These are phyloP conservation scores for Seriola rivoliana DNA, from an alignment of 2,113 vertebrate species.

Conservation along the genomic window DNA sequence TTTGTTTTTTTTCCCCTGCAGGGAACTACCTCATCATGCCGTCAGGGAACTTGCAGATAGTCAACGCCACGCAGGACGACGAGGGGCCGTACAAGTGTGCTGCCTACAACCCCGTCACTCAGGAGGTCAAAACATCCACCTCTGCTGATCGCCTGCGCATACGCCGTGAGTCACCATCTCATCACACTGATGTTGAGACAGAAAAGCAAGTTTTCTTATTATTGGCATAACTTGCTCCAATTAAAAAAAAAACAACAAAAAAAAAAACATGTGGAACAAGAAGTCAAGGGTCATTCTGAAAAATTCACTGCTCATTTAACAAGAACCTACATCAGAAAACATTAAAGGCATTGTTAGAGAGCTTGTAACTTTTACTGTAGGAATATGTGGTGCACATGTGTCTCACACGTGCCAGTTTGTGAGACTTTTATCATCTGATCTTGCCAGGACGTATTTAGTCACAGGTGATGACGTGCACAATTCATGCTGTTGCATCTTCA, in stretches of 20 bases:
- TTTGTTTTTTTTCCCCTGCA: conserved; percentile 62
- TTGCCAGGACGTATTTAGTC: conserved; percentile 25
- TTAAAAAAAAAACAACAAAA: not conserved
- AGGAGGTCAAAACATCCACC: conserved; percentile 95
- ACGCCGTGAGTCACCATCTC: conserved; percentile 88
- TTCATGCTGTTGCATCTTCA: conserved; percentile 14
- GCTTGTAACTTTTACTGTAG: not conserved
- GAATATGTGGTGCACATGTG: conserved; percentile 38
- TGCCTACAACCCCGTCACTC: conserved; percentile 96
- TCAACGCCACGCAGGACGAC: conserved; percentile 95
- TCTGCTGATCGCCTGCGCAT: conserved; percentile 94
- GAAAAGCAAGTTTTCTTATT: not conserved
- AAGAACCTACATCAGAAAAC: not conserved
- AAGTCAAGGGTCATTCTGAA: not conserved
- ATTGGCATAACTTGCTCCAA: not conserved
- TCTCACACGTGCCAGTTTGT: not conserved
- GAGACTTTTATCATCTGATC: conserved; percentile 16
- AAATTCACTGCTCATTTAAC: not conserved
- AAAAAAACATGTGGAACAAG: not conserved
- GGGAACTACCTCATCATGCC: conserved; percentile 99
- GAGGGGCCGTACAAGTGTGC: conserved; percentile 97
- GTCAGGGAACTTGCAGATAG: conserved; percentile 96
- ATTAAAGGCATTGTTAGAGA: not conserved
- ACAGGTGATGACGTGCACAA: conserved; percentile 5
- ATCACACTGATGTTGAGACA: not conserved